Evolutionary conservation across 2,797 vertebrate species (phyloP), one percentile per base, ranked within the genome.

Genomic region (Cebuella pygmaea): DNA sequence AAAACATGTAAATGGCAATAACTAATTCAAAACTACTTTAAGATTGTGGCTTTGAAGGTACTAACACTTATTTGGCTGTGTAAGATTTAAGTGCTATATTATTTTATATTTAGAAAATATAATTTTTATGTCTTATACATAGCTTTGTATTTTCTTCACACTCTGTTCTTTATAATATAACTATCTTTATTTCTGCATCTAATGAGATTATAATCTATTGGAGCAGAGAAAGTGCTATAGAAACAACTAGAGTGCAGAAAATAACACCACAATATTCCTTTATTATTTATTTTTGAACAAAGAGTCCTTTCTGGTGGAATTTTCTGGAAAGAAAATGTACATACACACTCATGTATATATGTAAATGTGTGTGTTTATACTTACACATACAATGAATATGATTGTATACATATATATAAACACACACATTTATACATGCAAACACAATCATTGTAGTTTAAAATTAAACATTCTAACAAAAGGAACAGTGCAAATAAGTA

Each of bases 381-480:
- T 33, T 33, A 64, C 61, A 33, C 59, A 61, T 30, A 61, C 59
- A 61, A 30, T 33, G 30, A 64, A 64, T 64, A 30, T 64, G 13
- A 61, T 33, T 61, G 27, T 33, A 36, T 5, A 26, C 2, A 36
- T 4, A 55, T 26, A 55, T 12, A 20, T 15, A 75, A 30, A 48
- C 13, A 81, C 13, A 39, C 22, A 70, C 46, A 74, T 2, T 36
- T 5, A 81, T 9, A 85, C 33, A 90, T 7, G 44, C 44, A 36
- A 30, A 57, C 30, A 93, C 17, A 83, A 1, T 64, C 17, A 82
- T 1, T 76, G 1, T 19, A 93, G 44, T 76, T 93, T 20, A 90
- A 88, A 96, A 41, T 94, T 36, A 94, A 87, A 57, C 20, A 15
- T 74, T 64, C 46, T 64, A 88, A 70, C 64, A 24, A 92, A 96